Base-by-base conservation (phyloP, 2,113 vertebrate genomes). In the Ceyx melanurus region DNA sequence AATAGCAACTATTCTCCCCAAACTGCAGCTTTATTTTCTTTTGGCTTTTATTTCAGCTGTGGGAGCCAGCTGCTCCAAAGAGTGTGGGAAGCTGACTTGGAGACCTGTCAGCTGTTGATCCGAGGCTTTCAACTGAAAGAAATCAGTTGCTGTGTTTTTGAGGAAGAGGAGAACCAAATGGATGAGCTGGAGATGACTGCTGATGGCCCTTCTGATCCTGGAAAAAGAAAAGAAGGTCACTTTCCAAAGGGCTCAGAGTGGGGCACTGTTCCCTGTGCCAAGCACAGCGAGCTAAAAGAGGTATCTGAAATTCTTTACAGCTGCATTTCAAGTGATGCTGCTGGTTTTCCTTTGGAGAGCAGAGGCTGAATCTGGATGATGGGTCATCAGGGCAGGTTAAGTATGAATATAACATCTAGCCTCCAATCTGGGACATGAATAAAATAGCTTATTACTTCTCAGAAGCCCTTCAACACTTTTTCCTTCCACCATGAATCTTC, bases 1-100 rank as follows among this genome's bases (percentile, higher is more conserved):
- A 93, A 94, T 95, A 95, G 89, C 61, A 94, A 81, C 89, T 90
- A 54, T 95, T 95, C 43, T 95, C 51, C 64, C 85, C 82, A 57
- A 95, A 70, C 86, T 71, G 62, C 73, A 33, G 29, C 91, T 94
- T 94, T 90, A 56, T 95, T 94, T 96, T 97, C 82, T 82, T 92
- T 82, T 96, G 94, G 93, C 87, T 92, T 94, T 96, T 91, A 83
- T 94, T 97, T 94, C 93, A 99, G 99, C 91, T 98, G 97, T 8
- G 71, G 97, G 83, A 98, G 97, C 91, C 97, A 98, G 2, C 97
- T 98, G 82, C 94, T 99, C 92, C 97, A 97, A 79, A 98, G 97
- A 93, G 98, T 99, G 91, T 99, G 98, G 98, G 98, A 98, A 92
- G 98, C 98, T 11, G 99, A 99, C 96, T 95, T 98, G 95, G 98